Conservation (phyloP, 2,113 vertebrate genomes). For the Burhinus bistriatus region DNA sequence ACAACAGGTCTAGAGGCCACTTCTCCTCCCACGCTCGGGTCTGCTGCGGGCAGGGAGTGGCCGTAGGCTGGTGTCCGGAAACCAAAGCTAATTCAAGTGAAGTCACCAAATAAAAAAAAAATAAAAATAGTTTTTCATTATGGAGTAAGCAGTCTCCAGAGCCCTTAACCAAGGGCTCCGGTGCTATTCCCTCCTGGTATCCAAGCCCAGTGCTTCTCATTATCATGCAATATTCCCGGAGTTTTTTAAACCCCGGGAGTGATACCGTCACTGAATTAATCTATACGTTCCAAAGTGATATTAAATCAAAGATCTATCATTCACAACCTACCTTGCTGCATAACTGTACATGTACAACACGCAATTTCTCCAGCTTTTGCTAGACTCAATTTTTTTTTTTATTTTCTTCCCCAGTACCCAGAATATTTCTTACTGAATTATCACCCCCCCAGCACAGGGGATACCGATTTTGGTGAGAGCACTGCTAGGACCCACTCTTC, state of each 20-base stretch:
- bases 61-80: background rate
- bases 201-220: background rate
- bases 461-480: background rate
- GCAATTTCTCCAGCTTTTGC: background rate
- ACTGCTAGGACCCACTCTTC: background rate
- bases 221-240: background rate
- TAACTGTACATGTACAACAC: accelerated
- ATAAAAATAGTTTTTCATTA: background rate
- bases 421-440: background rate
- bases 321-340: background rate
- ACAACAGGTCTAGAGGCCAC: background rate
- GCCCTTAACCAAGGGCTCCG: background rate
- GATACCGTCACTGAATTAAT: background rate
- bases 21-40: background rate
- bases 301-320: background rate
- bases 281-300: background rate
- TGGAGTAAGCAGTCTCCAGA: background rate
- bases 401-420: background rate
- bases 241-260: background rate
- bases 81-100: background rate
- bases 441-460: background rate
- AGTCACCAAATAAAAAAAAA: background rate
- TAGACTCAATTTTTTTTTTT: background rate
- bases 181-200: accelerated
- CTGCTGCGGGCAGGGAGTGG: background rate